Evolutionary conservation across 2,113 vertebrate species (phyloP).

Genomic region (Cyrtonyx montezumae): DNA sequence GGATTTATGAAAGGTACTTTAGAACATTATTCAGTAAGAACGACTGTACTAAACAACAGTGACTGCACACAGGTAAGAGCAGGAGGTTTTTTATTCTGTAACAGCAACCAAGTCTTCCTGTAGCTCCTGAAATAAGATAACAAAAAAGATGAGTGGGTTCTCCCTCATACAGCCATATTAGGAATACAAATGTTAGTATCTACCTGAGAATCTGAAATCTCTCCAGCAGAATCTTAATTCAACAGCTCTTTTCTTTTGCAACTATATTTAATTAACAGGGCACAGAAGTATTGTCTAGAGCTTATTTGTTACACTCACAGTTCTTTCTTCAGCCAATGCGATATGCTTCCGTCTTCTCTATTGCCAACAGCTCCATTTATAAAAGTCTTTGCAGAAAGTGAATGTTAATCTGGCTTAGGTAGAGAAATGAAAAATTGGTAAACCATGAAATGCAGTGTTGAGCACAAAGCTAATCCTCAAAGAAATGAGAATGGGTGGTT

Average conservation of each 20-base stretch:
- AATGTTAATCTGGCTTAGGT: conserved; percentile 33
- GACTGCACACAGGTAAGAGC: rapidly evolving
- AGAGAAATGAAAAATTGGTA: conserved; percentile 41
- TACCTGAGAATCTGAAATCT: not conserved
- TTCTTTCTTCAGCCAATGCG: not conserved
- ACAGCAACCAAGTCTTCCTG: rapidly evolving
- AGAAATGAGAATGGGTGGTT: conserved; percentile 4
- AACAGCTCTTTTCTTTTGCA: not conserved
- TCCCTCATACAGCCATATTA: not conserved
- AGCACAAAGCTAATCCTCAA: conserved; percentile 42
- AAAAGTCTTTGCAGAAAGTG: conserved; percentile 17
- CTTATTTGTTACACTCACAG: not conserved
- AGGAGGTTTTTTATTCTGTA: not conserved
- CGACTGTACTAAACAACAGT: not conserved
- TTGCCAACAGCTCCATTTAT: not conserved
- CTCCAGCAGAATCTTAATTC: not conserved
- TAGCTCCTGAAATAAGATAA: not conserved
- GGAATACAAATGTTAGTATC: not conserved
- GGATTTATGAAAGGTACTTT: not conserved
- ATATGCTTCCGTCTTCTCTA: not conserved
- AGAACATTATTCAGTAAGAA: not conserved
- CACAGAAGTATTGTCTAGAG: not conserved
- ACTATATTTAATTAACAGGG: conserved; percentile 14
- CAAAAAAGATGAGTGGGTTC: not conserved
- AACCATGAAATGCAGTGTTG: not conserved